A percentile compares a stretch with the other conserved stretches of the same genome.
Conservation (phyloP, 2,797 vertebrate genomes). For the Pangasius krempfi region DNA sequence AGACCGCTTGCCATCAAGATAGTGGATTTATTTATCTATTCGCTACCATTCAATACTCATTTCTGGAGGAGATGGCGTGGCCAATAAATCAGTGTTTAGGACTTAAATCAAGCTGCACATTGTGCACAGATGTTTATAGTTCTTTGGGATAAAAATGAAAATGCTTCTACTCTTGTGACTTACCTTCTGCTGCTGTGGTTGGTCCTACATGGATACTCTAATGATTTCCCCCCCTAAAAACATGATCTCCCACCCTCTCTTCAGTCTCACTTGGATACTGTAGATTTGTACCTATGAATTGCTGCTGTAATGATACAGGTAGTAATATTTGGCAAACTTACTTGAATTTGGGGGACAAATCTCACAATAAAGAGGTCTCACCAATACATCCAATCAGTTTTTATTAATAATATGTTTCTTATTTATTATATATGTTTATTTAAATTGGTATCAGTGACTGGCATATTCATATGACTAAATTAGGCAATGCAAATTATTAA, state of each 20-base stretch:
- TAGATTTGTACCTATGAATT: background rate
- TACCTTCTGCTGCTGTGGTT: background rate
- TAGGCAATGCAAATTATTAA: background rate
- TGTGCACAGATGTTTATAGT: slow-evolving; percentile 7
- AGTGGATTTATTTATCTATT: slow-evolving; percentile 77
- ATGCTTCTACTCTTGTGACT: background rate
- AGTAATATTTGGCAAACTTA: background rate
- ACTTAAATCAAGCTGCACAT: slow-evolving; percentile 57
- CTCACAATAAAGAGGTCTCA: background rate
- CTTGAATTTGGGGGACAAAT: background rate
- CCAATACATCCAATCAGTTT: background rate
- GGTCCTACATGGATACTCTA: background rate
- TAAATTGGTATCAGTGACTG: background rate
- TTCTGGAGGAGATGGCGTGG: slow-evolving; percentile 47
- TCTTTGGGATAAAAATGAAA: slow-evolving; percentile 26
- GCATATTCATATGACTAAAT: background rate
- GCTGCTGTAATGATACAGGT: background rate
- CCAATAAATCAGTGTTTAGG: slow-evolving; percentile 68
- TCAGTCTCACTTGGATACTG: background rate
- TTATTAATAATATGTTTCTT: background rate
- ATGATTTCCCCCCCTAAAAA: background rate
- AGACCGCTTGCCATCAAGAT: slow-evolving; percentile 70
- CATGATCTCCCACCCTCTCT: background rate
- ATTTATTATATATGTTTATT: background rate
- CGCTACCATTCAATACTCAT: slow-evolving; percentile 55